phyloP scores from a whole-genome alignment of 2,113 vertebrate genomes.

The Sinocyclocheilus anshuiensis region DNA sequence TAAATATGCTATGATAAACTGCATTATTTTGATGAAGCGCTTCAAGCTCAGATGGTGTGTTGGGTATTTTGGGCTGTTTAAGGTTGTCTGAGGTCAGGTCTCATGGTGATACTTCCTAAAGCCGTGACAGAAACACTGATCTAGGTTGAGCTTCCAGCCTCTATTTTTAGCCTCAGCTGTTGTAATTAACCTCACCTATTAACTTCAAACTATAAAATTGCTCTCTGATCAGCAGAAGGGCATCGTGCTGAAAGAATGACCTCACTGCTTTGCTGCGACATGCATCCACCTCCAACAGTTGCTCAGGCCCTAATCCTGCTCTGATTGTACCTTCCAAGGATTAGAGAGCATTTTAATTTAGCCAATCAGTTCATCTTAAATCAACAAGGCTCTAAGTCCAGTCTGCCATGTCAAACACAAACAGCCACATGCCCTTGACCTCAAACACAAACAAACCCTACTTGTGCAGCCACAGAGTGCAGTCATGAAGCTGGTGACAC shows the following conservation, averaged over 20 bases:
- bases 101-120: not conserved
- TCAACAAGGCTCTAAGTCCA: slow-evolving; percentile 53
- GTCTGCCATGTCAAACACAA: slow-evolving; percentile 50
- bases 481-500: slow-evolving; percentile 7
- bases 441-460: slow-evolving; percentile 8
- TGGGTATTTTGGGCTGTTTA: not conserved
- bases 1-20: not conserved
- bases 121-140: not conserved
- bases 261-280: slow-evolving; percentile 44
- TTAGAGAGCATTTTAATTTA: slow-evolving; percentile 54
- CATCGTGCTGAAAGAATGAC: slow-evolving; percentile 32
- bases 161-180: slow-evolving; percentile 30
- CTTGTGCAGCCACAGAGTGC: not conserved
- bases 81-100: not conserved
- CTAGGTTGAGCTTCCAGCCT: slow-evolving; percentile 18
- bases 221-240: slow-evolving; percentile 4
- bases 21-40: not conserved
- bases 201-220: not conserved
- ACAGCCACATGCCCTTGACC: slow-evolving; percentile 55
- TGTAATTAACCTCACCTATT: slow-evolving; percentile 31
- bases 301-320: slow-evolving; percentile 35
- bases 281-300: slow-evolving; percentile 21
- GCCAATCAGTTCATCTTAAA: slow-evolving; percentile 60
- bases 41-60: not conserved
- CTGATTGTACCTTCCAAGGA: slow-evolving; percentile 35